phyloP scores from a whole-genome alignment of 2,113 vertebrate genomes.

The Eulacestoma nigropectus region DNA sequence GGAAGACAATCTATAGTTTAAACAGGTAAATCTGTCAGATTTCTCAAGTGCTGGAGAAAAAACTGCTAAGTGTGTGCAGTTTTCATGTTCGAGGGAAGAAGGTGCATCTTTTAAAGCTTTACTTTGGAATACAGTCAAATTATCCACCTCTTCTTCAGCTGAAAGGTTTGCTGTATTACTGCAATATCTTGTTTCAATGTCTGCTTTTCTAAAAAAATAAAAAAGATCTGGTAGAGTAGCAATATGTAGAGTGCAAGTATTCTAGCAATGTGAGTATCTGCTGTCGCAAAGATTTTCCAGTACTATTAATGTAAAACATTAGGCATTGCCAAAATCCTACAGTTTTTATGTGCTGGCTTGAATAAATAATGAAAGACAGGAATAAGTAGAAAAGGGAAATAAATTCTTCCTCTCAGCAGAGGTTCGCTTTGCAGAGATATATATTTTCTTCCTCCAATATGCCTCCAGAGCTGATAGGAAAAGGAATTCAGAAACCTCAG shows the following conservation, averaged over 20 bases:
- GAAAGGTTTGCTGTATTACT: not conserved
- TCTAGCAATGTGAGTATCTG: not conserved
- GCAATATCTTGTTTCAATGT: not conserved
- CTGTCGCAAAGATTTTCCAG: conserved; percentile 8
- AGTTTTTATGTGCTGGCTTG: not conserved
- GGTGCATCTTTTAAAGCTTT: not conserved
- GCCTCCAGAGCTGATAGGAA: not conserved
- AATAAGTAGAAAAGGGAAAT: conserved; percentile 3
- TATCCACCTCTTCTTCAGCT: not conserved
- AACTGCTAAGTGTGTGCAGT: not conserved
- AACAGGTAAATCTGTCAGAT: not conserved
- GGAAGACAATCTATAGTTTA: not conserved
- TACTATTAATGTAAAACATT: not conserved
- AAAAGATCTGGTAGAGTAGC: not conserved
- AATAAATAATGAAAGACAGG: conserved; percentile 32
- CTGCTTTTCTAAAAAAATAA: not conserved
- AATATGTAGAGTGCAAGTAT: not conserved
- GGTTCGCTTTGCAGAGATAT: not conserved
- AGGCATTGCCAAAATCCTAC: conserved; percentile 18
- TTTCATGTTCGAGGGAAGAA: not conserved
- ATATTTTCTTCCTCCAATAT: not conserved
- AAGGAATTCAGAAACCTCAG: conserved; percentile 15
- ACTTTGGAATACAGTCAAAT: not conserved
- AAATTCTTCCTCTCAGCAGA: conserved; percentile 31
- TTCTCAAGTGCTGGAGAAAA: not conserved